Base-by-base conservation (phyloP, 2,797 vertebrate species). In the Gadopsis marmoratus region DNA sequence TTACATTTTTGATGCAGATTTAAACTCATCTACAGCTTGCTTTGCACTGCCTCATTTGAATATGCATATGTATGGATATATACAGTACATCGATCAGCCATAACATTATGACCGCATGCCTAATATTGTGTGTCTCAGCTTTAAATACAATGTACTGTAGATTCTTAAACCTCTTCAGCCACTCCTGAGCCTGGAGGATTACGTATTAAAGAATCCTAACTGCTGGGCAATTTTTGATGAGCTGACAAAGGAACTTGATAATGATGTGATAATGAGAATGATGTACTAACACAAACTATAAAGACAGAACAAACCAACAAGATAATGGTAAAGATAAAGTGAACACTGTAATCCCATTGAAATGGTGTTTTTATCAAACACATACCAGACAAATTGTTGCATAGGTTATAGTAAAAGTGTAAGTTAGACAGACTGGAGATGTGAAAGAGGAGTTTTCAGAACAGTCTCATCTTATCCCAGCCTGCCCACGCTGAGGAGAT, bases 401-500 rank as follows among this genome's bases (percentile, higher is more conserved):
- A 11, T 14, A 2, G 17, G 19, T 19, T 51, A 54, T 35, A 31
- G 23, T 51, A 4, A 47, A 37, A 48, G 21, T 4, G 31, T 5
- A 53, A 56, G 21, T 65, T 12, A 51, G 12, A 65, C 41, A 23
- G 29, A n/a, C 7, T 45, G 21, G 31, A 70, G 35, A 53, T 65
- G 10, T 35, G 12, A 66, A 37, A 26, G 21, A 55, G 29, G 21
- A 58, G 17, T 39, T 74, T 72, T 29, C 26, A 75, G 67, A 65
- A 45, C 33, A 69, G 66, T 8, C 70, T 60, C 62, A 67, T 64
- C 33, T 78, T 31, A 31, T 67, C 19, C 53, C 26, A 41, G 21
- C 11, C 54, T 45, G 63, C 74, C 74, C 76, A 87, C 51, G 2
- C 66, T 84, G 76, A 69, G 63, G 43, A 51, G 81, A 84, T 83